These are phyloP conservation scores for Lamellibrachia satsuma DNA, from an alignment of 2,888 invertebrate genomes.

Conservation along the genomic window DNA sequence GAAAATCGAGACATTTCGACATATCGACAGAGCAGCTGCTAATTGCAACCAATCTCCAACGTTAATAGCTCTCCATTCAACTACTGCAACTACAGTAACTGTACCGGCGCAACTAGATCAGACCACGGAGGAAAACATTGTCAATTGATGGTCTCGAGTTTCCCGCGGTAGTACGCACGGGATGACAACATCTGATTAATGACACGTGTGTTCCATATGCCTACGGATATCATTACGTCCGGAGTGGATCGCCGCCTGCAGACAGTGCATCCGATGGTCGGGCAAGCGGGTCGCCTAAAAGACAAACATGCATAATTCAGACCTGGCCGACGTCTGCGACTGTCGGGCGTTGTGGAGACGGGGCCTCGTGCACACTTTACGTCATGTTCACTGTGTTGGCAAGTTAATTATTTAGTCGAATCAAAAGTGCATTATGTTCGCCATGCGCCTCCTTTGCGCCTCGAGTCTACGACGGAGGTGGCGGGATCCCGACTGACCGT, in stretches of 20 bases:
- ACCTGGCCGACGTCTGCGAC: background rate
- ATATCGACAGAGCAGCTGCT: background rate
- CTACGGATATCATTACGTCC: background rate
- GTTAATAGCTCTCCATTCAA: background rate
- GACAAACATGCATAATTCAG: conserved; percentile 6
- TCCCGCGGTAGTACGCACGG: background rate
- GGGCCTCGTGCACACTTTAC: background rate
- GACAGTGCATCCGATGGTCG: background rate
- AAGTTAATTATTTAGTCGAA: background rate
- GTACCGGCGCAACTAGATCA: background rate
- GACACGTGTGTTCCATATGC: background rate
- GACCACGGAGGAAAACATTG: background rate
- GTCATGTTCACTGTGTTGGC: background rate
- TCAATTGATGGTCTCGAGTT: background rate
- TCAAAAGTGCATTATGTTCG: conserved; percentile 12
- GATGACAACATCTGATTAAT: background rate
- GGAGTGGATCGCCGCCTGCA: background rate
- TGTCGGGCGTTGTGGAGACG: background rate
- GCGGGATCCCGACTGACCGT: background rate
- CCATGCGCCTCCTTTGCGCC: background rate
- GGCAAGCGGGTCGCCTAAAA: background rate
- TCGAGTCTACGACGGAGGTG: background rate
- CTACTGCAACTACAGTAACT: background rate
- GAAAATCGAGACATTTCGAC: background rate
- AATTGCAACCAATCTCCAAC: background rate